phyloP scores from a whole-genome alignment of 1,140 invertebrate genomes.

The Phenacoccus solenopsis region DNA sequence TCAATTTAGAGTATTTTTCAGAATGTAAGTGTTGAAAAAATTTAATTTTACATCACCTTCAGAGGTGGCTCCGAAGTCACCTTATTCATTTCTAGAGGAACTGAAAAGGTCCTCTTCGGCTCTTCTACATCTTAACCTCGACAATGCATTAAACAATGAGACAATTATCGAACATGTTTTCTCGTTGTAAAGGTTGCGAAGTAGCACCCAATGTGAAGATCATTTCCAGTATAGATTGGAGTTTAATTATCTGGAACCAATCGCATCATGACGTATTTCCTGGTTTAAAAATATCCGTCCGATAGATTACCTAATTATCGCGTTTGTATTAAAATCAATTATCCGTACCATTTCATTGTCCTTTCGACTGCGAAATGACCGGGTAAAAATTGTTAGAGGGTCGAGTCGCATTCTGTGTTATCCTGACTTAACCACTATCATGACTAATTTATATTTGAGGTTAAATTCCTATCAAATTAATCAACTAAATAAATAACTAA shows the following conservation, averaged over 20 bases:
- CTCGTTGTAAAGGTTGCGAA: background rate
- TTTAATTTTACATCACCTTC: no score
- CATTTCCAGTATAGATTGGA: background rate
- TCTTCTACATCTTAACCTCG: background rate
- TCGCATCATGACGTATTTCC: background rate
- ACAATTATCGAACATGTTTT: background rate
- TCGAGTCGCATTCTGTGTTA: background rate
- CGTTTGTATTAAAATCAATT: background rate
- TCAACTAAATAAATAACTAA: background rate
- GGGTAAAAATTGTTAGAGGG: background rate
- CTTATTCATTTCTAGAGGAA: no score
- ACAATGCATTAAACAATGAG: background rate
- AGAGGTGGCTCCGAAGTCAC: no score
- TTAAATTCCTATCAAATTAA: background rate
- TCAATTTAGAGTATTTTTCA: no score
- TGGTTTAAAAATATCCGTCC: background rate
- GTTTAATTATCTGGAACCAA: conserved; percentile 2
- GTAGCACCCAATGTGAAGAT: background rate
- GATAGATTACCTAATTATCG: background rate
- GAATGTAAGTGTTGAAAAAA: no score
- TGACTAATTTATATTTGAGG: background rate
- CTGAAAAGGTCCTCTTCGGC: background rate
- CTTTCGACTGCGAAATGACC: background rate
- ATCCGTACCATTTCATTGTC: background rate
- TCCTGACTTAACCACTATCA: background rate